phyloP scores from a whole-genome alignment of 2,797 vertebrate genomes.

The Lepus oiostolus region DNA sequence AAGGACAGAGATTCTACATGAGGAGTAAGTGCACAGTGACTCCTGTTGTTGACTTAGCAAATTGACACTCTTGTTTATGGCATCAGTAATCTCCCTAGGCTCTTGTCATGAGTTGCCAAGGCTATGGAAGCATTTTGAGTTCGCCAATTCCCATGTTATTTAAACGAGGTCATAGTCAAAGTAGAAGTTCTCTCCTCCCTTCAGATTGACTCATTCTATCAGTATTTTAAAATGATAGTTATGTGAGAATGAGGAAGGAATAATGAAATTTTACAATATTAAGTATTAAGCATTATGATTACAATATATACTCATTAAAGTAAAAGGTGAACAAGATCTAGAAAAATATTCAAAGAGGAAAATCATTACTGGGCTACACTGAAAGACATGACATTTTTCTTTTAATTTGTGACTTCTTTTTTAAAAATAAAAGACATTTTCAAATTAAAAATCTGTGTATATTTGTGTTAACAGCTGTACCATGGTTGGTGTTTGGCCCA shows the following conservation, averaged over 20 bases:
- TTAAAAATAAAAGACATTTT: slow-evolving; percentile 12
- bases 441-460: not conserved
- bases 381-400: not conserved
- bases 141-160: too few species aligned
- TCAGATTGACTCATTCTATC: not conserved
- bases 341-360: not conserved
- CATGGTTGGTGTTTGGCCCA: not conserved
- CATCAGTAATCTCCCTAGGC: too few species aligned
- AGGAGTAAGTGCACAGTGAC: too few species aligned
- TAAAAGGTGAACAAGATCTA: not conserved
- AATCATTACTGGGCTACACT: not conserved
- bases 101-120: too few species aligned
- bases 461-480: not conserved
- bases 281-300: not conserved
- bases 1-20: too few species aligned
- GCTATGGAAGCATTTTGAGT: too few species aligned
- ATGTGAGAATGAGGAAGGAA: not conserved
- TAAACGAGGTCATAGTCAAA: too few species aligned
- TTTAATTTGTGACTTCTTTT: not conserved
- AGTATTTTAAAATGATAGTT: not conserved
- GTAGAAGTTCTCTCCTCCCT: too few species aligned
- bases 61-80: too few species aligned
- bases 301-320: not conserved
- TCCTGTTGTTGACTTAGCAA: too few species aligned
- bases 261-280: not conserved